Evolutionary conservation across 2,113 vertebrate species (phyloP), one percentile per base, ranked within the genome.

Genomic region (Speoplatyrhinus poulsoni): DNA sequence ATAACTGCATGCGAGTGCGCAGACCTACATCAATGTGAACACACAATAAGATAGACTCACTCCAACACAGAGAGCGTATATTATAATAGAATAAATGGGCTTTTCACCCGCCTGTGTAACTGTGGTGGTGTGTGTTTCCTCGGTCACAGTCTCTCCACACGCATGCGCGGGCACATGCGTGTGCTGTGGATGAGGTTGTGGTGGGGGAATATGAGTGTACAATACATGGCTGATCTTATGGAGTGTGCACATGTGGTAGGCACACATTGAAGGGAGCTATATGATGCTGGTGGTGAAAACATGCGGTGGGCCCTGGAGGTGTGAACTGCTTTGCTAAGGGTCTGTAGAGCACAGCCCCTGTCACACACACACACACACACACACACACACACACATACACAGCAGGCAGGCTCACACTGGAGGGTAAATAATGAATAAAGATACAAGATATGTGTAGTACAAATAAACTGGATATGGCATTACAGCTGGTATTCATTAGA

Each of bases 301-400:
- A 57, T 60, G 41, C 49, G 60, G 41, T 71, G 64, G 46, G 33
- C 55, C 61, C 47, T 50, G 3, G 33, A 66, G 33, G 41, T 47
- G 48, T 1, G 59, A 54, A 54, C 46, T 73, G 41, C 9, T 67
- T 46, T n/a, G 6, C 8, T 60, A 72, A 79, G 5, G 13, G 70
- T 79, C 36, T 54, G 64, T 11, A 52, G 50, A 55, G 67, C 56
- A 62, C 53, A 71, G 49, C 58, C 33, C 63, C 72, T 65, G 57
- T 49, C 62, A 57, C 65, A 75, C 73, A 58, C 52, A 62, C 36
- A 47, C 32, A 60, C 11, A 46, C 6, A 41, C 50, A 60, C n/a
- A 55, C 12, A 19, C 47, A 63, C n/a, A 65, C 11, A 12, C 16
- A 53, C 8, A 9, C 12, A 3, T 60, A 16, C 0, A 49, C 12